Conservation (phyloP, 37 sponge, comb jelly and placozoan species). For the Diacarnus erythraeanus region DNA sequence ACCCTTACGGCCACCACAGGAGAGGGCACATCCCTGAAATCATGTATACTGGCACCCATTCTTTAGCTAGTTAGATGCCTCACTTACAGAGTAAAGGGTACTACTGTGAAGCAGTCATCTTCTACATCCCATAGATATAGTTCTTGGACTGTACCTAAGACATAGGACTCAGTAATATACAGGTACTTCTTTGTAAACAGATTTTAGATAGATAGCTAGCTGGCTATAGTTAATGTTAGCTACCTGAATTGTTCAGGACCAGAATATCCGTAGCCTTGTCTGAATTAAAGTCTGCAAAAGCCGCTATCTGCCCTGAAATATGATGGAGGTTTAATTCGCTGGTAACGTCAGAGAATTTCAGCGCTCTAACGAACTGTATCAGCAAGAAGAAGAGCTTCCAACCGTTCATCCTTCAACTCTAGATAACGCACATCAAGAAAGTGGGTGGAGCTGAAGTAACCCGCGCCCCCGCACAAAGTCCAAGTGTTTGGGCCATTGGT, state of each 20-base stretch:
- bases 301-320: constrained; percentile 3
- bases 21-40: constrained; percentile 24
- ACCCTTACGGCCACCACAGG: constrained; percentile 4
- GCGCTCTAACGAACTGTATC: neutral
- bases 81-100: neutral
- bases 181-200: no score
- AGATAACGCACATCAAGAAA: neutral
- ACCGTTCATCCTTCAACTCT: neutral
- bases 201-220: no score
- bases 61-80: neutral
- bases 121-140: neutral
- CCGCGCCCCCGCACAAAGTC: no score
- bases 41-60: neutral
- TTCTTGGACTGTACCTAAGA: neutral
- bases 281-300: constrained; percentile 43
- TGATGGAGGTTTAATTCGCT: neutral
- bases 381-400: no score
- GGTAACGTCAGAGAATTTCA: constrained; percentile 31
- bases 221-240: no score
- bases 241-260: constrained; percentile 18
- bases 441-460: constrained; percentile 1
- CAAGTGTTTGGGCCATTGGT: no score
- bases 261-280: constrained; percentile 55
- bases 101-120: neutral
- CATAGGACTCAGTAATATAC: neutral